These are phyloP conservation scores for Drosophila merina DNA, from an alignment of 2,888 invertebrate species.

Conservation along the genomic window DNA sequence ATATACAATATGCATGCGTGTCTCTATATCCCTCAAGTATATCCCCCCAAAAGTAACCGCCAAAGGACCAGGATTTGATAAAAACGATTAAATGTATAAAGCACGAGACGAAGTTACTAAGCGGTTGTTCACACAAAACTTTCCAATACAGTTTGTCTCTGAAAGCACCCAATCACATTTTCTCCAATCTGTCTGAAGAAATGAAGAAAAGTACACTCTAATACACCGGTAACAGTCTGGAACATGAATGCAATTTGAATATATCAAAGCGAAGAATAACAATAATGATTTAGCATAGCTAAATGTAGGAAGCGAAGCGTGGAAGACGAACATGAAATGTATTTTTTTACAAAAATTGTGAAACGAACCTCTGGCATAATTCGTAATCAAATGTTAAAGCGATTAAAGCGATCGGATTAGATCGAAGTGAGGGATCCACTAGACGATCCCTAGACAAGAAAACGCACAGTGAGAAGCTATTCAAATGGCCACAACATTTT, in stretches of 20 bases:
- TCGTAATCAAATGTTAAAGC: constrained; percentile 51
- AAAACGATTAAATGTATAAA: constrained; percentile 59
- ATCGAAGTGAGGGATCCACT: constrained; percentile 7
- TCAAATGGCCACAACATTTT: constrained; percentile 63
- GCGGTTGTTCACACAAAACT: constrained; percentile 62
- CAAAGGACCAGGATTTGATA: constrained; percentile 75
- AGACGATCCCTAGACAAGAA: constrained; percentile 10
- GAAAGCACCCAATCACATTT: constrained; percentile 18
- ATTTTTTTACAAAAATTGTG: constrained; percentile 73
- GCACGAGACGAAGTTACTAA: constrained; percentile 67
- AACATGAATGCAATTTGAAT: constrained; percentile 38
- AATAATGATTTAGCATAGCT: constrained; percentile 75
- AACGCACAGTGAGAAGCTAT: constrained; percentile 60
- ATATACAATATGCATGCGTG: constrained; percentile 6
- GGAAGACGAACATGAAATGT: constrained; percentile 59
- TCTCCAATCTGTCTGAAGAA: neutral
- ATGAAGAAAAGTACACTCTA: neutral
- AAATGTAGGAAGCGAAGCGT: constrained; percentile 46
- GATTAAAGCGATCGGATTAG: constrained; percentile 4
- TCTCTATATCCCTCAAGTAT: constrained; percentile 14
- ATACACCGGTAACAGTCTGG: constrained; percentile 30
- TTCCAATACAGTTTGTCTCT: constrained; percentile 41
- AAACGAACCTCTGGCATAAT: constrained; percentile 72
- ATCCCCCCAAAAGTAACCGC: constrained; percentile 16
- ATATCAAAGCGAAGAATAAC: constrained; percentile 64